A percentile compares a stretch with the other conserved stretches of the same genome.
phyloP scores from a whole-genome alignment of 2,113 vertebrate species.

The Erinaceus europaeus region DNA sequence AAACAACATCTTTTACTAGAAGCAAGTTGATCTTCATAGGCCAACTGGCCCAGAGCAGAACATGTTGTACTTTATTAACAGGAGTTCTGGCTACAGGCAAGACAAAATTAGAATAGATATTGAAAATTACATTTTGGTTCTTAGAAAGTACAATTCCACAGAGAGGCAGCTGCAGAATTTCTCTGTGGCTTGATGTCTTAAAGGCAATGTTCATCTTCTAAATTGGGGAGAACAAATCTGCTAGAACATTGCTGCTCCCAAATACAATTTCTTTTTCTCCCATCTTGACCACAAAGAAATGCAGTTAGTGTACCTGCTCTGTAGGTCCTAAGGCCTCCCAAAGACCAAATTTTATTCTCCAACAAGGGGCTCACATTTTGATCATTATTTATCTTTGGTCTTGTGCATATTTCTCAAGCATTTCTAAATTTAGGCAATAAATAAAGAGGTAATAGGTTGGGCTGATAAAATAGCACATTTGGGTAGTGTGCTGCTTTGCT shows the following conservation, averaged over 20 bases:
- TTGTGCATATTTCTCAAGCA: neutral
- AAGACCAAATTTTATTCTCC: neutral
- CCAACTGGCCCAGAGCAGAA: neutral
- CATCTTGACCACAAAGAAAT: neutral
- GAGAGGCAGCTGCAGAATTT: neutral
- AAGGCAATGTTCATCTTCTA: neutral
- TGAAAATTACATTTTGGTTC: neutral
- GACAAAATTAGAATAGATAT: neutral
- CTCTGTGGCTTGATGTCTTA: neutral
- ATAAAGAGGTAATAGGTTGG: too few relatives aligned
- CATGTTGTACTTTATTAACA: neutral
- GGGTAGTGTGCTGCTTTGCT: too few relatives aligned
- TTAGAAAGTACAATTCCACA: neutral
- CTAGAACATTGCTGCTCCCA: neutral
- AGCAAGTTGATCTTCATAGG: neutral
- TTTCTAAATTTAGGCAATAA: neutral
- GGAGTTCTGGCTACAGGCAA: neutral
- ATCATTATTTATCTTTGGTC: neutral
- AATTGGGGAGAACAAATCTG: neutral
- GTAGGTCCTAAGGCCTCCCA: too few relatives aligned
- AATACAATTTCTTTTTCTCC: neutral
- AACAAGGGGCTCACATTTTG: neutral
- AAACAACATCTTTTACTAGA: neutral
- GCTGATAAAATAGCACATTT: too few relatives aligned
- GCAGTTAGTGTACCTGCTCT: neutral